phyloP scores from a whole-genome alignment of 1,140 invertebrate species.

The Leguminivora glycinivorella region DNA sequence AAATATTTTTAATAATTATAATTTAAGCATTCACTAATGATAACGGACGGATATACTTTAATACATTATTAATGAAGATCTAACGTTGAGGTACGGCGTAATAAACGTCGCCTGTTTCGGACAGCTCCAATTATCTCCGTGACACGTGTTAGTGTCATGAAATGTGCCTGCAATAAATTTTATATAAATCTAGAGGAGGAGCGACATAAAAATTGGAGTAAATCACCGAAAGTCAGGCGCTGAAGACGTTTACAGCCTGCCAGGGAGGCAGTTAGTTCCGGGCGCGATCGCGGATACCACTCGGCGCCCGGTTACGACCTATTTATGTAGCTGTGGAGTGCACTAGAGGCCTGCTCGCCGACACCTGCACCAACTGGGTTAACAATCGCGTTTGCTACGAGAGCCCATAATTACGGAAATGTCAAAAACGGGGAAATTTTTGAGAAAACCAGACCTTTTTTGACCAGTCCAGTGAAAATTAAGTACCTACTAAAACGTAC shows the following conservation, averaged over 20 bases:
- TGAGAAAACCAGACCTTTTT: no score
- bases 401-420: neutral
- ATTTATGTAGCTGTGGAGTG: slow-evolving; percentile 45
- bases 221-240: slow-evolving; percentile 75
- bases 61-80: neutral
- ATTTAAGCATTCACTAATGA: neutral
- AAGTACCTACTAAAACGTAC: no score
- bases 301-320: slow-evolving; percentile 60
- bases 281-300: slow-evolving; percentile 52
- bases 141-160: slow-evolving; percentile 63
- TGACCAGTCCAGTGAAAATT: neutral
- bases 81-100: neutral
- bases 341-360: slow-evolving; percentile 31
- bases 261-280: slow-evolving; percentile 66
- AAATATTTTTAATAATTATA: no score
- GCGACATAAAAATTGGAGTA: slow-evolving; percentile 75
- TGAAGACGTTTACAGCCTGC: slow-evolving; percentile 70
- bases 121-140: slow-evolving; percentile 44
- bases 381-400: slow-evolving; percentile 7
- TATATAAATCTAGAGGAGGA: slow-evolving; percentile 69
- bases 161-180: slow-evolving; percentile 70
- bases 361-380: slow-evolving; percentile 22
- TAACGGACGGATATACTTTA: neutral
- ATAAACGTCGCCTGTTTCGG: slow-evolving; percentile 19
- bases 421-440: neutral